These are phyloP conservation scores for Stegodyphus dumicola DNA, from an alignment of 1,140 invertebrate genomes.

Conservation along the genomic window DNA sequence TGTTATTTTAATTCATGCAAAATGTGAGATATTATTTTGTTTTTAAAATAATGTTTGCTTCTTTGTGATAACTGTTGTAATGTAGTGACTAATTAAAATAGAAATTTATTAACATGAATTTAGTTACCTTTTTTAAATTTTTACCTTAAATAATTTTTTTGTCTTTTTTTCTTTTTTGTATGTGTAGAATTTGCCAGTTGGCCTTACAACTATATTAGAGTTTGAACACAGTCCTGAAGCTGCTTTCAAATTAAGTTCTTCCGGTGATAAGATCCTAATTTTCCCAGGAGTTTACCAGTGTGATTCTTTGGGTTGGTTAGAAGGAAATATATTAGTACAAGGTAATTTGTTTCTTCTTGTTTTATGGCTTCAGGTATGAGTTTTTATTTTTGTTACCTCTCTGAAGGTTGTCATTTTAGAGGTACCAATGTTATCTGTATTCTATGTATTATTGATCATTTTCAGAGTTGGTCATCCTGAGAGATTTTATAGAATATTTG, in stretches of 20 bases:
- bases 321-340: conserved; percentile 49
- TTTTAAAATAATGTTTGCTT: too few relatives aligned
- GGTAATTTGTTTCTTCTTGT: conserved; percentile 19
- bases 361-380: too few relatives aligned
- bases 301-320: conserved; percentile 61
- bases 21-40: too few relatives aligned
- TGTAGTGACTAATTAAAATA: too few relatives aligned
- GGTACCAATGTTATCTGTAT: neutral
- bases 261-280: conserved; percentile 62
- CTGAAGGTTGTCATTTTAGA: too few relatives aligned
- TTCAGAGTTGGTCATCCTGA: neutral
- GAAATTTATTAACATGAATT: too few relatives aligned
- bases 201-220: conserved; percentile 23
- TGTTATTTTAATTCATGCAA: too few relatives aligned
- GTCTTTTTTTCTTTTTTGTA: too few relatives aligned
- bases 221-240: conserved; percentile 52
- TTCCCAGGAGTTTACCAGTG: conserved; percentile 59
- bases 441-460: neutral
- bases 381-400: too few relatives aligned
- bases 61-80: too few relatives aligned
- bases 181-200: conserved; percentile 26
- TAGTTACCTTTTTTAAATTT: too few relatives aligned
- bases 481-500: neutral
- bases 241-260: conserved; percentile 41
- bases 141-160: too few relatives aligned